These are phyloP conservation scores for Nesidiocoris tenuis DNA, from an alignment of 2,888 invertebrate genomes.

Conservation along the genomic window DNA sequence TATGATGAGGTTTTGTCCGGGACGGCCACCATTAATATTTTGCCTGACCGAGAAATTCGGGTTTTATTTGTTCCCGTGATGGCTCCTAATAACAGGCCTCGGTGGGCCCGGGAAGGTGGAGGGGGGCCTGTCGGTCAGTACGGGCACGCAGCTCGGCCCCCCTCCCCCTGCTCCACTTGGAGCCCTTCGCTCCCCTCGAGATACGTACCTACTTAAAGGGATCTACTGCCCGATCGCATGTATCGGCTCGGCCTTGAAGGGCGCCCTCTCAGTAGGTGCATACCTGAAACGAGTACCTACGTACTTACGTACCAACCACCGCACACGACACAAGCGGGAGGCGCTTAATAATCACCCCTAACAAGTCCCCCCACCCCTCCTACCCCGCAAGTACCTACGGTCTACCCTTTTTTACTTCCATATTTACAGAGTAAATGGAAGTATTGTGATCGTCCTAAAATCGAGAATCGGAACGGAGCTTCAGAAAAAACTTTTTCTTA, in stretches of 20 bases:
- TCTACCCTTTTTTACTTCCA: too few relatives aligned
- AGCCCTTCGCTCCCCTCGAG: neutral
- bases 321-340: constrained; percentile 8
- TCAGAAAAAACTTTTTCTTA: too few relatives aligned
- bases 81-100: constrained; percentile 48
- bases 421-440: too few relatives aligned
- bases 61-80: constrained; percentile 49
- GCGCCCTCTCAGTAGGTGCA: neutral
- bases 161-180: neutral
- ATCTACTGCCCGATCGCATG: neutral
- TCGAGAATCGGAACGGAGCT: too few relatives aligned
- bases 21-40: constrained; percentile 48
- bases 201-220: constrained; percentile 25
- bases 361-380: constrained; percentile 15
- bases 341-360: constrained; percentile 37
- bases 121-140: neutral
- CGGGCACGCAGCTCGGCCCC: neutral
- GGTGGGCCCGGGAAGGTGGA: neutral
- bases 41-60: constrained; percentile 48
- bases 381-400: too few relatives aligned
- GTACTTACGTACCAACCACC: constrained; percentile 23
- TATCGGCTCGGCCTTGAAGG: neutral
- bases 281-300: neutral
- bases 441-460: too few relatives aligned
- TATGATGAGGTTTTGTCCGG: constrained; percentile 47